Percentiles rank a stretch among this genome's conserved stretches.
Evolutionary conservation across 2,797 vertebrate genomes (phyloP).

Genomic region (Somateria mollissima): DNA sequence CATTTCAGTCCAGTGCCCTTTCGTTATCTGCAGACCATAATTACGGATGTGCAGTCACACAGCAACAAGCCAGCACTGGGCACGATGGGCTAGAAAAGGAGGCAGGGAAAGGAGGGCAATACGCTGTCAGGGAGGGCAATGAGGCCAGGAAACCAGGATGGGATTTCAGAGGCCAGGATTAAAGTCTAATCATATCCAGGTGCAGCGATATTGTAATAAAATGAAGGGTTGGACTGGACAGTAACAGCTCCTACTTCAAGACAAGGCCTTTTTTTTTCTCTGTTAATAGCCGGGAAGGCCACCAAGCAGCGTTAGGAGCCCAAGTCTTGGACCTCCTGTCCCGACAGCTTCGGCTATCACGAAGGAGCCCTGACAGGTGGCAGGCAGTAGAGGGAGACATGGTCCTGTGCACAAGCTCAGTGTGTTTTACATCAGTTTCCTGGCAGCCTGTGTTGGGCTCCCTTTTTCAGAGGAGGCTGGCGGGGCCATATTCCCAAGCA

Average conservation of each 20-base stretch:
- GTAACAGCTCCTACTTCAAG: background rate
- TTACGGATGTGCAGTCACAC: background rate
- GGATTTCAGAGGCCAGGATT: background rate
- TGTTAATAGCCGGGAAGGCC: background rate
- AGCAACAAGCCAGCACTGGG: background rate
- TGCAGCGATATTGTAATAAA: background rate
- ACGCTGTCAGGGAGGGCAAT: too few species aligned
- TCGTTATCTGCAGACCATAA: background rate
- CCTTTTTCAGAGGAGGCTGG: background rate
- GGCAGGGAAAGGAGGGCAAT: too few species aligned
- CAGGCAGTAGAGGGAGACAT: constrained; percentile 26
- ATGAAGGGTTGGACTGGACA: background rate
- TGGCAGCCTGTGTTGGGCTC: background rate
- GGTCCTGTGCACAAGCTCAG: background rate
- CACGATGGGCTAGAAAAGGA: background rate
- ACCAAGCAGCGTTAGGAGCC: background rate
- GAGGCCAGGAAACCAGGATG: too few species aligned
- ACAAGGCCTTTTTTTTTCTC: background rate
- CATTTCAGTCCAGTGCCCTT: background rate
- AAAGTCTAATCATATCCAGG: background rate
- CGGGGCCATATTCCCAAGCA: background rate
- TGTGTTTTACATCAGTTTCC: fast-evolving
- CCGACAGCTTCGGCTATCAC: background rate
- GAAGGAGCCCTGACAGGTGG: background rate
- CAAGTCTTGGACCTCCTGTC: background rate